Conservation (phyloP, 2,113 vertebrate species). For the Trinectes maculatus region DNA sequence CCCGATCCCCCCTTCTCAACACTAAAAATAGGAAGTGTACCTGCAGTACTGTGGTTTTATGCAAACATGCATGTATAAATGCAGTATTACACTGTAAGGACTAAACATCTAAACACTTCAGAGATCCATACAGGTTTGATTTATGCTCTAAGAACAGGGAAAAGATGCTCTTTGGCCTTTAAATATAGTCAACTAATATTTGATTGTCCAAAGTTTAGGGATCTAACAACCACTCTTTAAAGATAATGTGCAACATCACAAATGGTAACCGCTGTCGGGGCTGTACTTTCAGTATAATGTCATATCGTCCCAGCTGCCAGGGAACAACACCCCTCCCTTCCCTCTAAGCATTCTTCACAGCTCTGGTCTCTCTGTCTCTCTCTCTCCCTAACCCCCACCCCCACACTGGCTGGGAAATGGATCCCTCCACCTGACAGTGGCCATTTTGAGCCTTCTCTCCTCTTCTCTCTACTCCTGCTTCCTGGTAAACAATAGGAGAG, state of each 20-base stretch:
- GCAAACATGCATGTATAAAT: slow-evolving; percentile 32
- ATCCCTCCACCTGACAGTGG: slow-evolving; percentile 83
- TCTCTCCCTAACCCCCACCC: slow-evolving; percentile 73
- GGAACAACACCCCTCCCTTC: slow-evolving; percentile 69
- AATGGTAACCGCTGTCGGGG: slow-evolving; percentile 50
- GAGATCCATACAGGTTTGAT: not conserved
- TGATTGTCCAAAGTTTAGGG: slow-evolving; percentile 35
- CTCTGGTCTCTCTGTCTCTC: slow-evolving; percentile 67
- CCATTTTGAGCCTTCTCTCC: slow-evolving; percentile 81
- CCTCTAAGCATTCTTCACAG: slow-evolving; percentile 77
- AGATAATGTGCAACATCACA: slow-evolving; percentile 41
- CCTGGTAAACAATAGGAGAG: slow-evolving; percentile 84
- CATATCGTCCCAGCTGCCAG: slow-evolving; percentile 72
- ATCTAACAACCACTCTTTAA: slow-evolving; percentile 4
- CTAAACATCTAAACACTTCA: slow-evolving; percentile 23
- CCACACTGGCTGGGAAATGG: slow-evolving; percentile 78
- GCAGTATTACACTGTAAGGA: not conserved
- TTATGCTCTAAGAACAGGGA: not conserved
- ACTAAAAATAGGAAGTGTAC: slow-evolving; percentile 74
- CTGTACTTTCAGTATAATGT: slow-evolving; percentile 67
- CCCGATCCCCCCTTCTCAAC: slow-evolving; percentile 24
- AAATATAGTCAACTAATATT: slow-evolving; percentile 14
- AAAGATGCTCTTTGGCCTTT: not conserved
- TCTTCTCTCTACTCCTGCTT: slow-evolving; percentile 73
- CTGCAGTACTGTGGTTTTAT: slow-evolving; percentile 59